These are phyloP conservation scores for Hanleya hanleyi DNA, from an alignment of 2,888 invertebrate species.

Conservation along the genomic window DNA sequence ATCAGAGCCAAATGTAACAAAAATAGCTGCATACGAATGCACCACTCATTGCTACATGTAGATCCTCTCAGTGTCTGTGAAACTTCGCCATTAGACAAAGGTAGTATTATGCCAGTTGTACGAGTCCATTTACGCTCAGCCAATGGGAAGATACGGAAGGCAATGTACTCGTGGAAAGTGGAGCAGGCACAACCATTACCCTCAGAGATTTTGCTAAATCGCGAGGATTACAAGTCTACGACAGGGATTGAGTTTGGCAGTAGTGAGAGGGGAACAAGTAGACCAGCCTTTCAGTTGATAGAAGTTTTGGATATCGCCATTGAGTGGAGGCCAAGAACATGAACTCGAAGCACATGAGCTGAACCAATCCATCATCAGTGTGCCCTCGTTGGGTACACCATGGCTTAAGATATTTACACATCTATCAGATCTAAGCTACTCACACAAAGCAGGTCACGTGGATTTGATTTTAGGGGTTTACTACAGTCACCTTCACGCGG, in stretches of 20 bases:
- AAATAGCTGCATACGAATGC: constrained; percentile 12
- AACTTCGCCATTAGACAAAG: not conserved
- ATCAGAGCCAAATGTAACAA: too few relatives aligned
- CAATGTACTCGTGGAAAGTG: too few relatives aligned
- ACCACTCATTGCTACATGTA: not conserved
- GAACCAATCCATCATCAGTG: not conserved
- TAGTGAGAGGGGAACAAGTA: too few relatives aligned
- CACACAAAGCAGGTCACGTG: not conserved
- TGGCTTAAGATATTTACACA: not conserved
- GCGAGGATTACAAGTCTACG: not conserved
- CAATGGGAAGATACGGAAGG: not conserved
- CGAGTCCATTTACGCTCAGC: not conserved
- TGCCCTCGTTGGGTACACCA: not conserved
- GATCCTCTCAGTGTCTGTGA: not conserved
- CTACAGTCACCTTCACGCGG: constrained; percentile 1
- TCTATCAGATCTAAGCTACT: not conserved
- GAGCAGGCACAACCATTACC: not conserved
- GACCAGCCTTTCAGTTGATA: not conserved
- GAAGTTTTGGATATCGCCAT: not conserved
- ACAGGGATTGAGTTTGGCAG: not conserved
- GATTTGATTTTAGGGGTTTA: not conserved
- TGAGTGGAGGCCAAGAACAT: constrained; percentile 1
- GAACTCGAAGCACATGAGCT: not conserved
- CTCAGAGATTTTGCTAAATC: not conserved
- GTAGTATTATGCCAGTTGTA: not conserved